These are phyloP conservation scores for Apocheima hispidaria DNA, from an alignment of 2,888 invertebrate genomes.

Conservation along the genomic window DNA sequence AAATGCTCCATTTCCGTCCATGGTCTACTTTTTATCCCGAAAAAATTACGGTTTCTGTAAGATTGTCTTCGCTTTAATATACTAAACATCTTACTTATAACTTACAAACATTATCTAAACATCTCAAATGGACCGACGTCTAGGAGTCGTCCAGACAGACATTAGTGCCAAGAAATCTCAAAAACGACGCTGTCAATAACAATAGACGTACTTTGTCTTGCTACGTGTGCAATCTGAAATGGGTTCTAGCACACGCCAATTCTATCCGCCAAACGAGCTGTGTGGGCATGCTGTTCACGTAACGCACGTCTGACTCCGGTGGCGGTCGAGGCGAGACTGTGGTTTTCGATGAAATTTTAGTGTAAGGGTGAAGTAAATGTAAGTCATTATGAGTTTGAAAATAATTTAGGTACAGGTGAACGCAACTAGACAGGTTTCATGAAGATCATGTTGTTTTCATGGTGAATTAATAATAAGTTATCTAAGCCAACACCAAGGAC, in stretches of 20 bases:
- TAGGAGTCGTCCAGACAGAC: too few species aligned
- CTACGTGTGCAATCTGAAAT: constrained; percentile 69
- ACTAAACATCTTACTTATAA: too few species aligned
- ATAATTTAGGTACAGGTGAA: constrained; percentile 21
- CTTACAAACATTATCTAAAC: too few species aligned
- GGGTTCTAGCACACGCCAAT: constrained; percentile 63
- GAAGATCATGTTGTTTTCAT: not conserved
- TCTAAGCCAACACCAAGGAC: too few species aligned
- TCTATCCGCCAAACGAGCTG: constrained; percentile 65
- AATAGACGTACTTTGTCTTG: constrained; percentile 64
- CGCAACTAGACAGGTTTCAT: not conserved
- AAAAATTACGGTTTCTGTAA: too few species aligned
- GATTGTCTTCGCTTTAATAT: too few species aligned
- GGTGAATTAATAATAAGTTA: too few species aligned
- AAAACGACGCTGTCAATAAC: constrained; percentile 55
- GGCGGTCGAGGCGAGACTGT: constrained; percentile 47
- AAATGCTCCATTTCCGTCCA: too few species aligned
- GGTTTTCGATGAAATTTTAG: constrained; percentile 43
- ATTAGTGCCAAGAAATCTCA: constrained; percentile 53
- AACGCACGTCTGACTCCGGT: constrained; percentile 54
- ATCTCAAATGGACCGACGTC: too few species aligned
- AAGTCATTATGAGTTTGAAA: constrained; percentile 40
- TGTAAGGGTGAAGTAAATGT: constrained; percentile 38
- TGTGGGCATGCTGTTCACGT: constrained; percentile 67
- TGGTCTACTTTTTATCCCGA: too few species aligned